phyloP scores from a whole-genome alignment of 2,113 vertebrate genomes.

The Platichthys flesus region DNA sequence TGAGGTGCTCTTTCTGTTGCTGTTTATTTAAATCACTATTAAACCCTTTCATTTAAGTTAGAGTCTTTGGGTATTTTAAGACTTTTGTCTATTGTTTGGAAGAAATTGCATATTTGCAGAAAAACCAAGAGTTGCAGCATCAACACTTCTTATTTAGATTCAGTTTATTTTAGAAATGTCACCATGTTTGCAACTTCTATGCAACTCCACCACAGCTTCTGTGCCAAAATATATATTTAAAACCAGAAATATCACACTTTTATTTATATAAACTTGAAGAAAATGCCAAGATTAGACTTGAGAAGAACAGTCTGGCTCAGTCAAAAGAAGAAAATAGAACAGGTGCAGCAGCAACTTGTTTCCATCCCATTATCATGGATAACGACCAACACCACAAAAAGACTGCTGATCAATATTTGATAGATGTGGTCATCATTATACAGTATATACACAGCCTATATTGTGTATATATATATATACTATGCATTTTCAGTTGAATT shows the following conservation, averaged over 20 bases:
- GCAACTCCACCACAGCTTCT: not conserved
- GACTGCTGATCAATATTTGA: not conserved
- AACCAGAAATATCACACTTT: not conserved
- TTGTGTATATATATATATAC: no score
- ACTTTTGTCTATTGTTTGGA: not conserved
- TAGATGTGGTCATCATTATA: no score
- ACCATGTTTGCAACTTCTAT: not conserved
- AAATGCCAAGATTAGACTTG: not conserved
- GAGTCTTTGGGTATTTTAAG: not conserved
- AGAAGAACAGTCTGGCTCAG: no score
- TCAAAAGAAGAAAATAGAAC: no score
- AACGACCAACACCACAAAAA: not conserved
- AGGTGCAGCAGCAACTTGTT: no score
- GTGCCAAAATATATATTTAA: not conserved
- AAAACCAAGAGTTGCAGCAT: constrained; percentile 1
- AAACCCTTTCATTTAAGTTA: not conserved
- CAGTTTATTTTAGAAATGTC: not conserved
- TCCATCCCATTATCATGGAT: no score
- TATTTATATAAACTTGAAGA: not conserved
- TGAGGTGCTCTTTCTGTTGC: not conserved
- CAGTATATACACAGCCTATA: no score
- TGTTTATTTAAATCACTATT: not conserved
- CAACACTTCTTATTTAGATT: not conserved
- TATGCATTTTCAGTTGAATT: no score
- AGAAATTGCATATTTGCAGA: constrained; percentile 11